Evolutionary conservation across 2,797 vertebrate species (phyloP).

Genomic region (Sciurus carolinensis): DNA sequence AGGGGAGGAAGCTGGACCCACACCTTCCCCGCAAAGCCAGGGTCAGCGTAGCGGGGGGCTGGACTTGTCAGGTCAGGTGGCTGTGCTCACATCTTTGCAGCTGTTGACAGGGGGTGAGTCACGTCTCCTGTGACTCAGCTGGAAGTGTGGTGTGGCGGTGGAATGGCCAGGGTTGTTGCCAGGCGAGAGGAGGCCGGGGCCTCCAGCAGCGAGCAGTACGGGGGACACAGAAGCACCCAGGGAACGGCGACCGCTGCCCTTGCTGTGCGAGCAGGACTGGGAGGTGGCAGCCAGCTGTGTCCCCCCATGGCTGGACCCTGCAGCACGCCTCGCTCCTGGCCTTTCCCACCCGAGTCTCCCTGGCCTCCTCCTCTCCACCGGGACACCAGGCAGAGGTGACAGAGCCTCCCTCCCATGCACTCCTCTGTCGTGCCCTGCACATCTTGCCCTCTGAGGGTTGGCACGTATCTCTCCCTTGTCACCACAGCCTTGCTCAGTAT

Average conservation of each 20-base stretch:
- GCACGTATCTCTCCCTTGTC: neutral
- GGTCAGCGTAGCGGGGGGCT: too few species aligned
- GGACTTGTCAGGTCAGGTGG: too few species aligned
- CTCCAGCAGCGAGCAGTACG: neutral
- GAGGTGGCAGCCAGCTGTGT: neutral
- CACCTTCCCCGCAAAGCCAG: too few species aligned
- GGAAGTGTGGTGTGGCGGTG: fast-evolving
- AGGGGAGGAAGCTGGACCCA: too few species aligned
- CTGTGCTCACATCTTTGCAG: too few species aligned
- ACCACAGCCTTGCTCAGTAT: neutral
- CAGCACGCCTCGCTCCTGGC: fast-evolving
- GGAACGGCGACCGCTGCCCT: neutral
- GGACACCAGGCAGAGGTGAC: fast-evolving
- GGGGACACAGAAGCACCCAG: fast-evolving
- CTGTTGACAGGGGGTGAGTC: too few species aligned
- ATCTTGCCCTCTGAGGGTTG: neutral
- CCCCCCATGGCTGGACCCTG: fast-evolving
- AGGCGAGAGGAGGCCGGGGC: neutral
- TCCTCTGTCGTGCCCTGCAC: fast-evolving
- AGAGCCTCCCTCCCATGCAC: fast-evolving
- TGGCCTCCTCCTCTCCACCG: fast-evolving
- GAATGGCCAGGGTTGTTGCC: too few species aligned
- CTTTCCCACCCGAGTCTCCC: neutral
- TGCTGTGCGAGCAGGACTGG: neutral
- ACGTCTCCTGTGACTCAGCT: neutral